phyloP scores from a whole-genome alignment of 2,888 invertebrate genomes.

The Glyphotaelius pellucidus region DNA sequence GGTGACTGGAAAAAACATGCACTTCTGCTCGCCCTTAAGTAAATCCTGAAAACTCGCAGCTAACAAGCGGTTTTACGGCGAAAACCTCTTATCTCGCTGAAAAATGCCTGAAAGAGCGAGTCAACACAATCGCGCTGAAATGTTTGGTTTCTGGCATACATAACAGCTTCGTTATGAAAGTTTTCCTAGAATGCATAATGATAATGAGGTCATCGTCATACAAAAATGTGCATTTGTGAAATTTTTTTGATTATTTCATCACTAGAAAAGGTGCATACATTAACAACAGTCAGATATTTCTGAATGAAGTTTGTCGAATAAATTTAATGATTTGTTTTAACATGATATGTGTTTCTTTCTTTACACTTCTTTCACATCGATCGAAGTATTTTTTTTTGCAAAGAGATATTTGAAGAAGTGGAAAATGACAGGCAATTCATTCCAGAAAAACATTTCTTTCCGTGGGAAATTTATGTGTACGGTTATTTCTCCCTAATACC shows the following conservation, averaged over 20 bases:
- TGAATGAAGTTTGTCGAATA: background rate
- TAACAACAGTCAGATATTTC: background rate
- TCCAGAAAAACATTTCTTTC: too few relatives aligned
- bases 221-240: background rate
- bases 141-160: background rate
- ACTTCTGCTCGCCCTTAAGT: conserved; percentile 22
- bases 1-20: conserved; percentile 41
- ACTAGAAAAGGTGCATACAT: background rate
- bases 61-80: conserved; percentile 48
- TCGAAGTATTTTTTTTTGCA: too few relatives aligned
- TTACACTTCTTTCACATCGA: too few relatives aligned
- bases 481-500: too few relatives aligned
- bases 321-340: too few relatives aligned
- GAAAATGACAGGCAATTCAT: too few relatives aligned
- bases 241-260: background rate
- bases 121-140: conserved; percentile 19
- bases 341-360: too few relatives aligned
- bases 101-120: conserved; percentile 15
- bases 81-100: conserved; percentile 9
- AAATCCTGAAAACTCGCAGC: conserved; percentile 30
- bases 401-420: too few relatives aligned
- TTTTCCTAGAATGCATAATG: background rate
- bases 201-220: background rate
- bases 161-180: background rate
- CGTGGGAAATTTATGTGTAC: too few relatives aligned